Conservation (phyloP, 2,797 vertebrate genomes). For the Labroides dimidiatus region DNA sequence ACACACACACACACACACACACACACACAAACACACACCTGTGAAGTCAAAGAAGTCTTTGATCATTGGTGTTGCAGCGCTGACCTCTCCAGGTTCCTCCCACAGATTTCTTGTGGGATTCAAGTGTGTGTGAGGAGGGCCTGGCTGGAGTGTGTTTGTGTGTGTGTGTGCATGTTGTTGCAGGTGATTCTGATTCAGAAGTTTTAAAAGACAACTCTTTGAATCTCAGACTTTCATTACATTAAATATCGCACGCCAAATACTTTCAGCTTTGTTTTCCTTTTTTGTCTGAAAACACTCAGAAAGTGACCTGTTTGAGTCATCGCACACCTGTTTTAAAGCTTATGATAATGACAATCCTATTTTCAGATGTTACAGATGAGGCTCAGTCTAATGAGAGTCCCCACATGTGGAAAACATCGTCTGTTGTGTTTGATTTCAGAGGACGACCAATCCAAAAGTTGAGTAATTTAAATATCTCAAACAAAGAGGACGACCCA, state of each 20-base stretch:
- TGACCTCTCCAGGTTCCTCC: slow-evolving; percentile 90
- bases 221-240: background rate
- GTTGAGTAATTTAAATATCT: slow-evolving; percentile 45
- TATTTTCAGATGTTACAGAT: slow-evolving; percentile 43
- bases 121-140: slow-evolving; percentile 7
- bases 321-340: slow-evolving; percentile 1
- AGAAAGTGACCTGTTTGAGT: background rate
- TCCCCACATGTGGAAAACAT: slow-evolving; percentile 57
- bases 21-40: slow-evolving; percentile 14
- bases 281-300: background rate
- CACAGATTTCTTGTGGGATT: slow-evolving; percentile 43
- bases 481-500: slow-evolving; percentile 33
- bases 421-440: slow-evolving; percentile 32
- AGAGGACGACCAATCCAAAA: slow-evolving; percentile 24
- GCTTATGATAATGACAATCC: slow-evolving; percentile 10
- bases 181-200: slow-evolving; percentile 9
- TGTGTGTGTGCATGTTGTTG: slow-evolving; percentile 15
- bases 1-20: slow-evolving; percentile 18
- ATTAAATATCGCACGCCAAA: background rate
- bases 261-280: background rate
- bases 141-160: slow-evolving; percentile 7
- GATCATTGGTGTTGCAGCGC: slow-evolving; percentile 85
- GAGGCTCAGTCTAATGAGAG: slow-evolving; percentile 27
- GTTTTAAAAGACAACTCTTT: too few relatives aligned
- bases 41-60: slow-evolving; percentile 70